A percentile compares a stretch with the other conserved stretches of the same genome.
phyloP scores from a whole-genome alignment of 2,113 vertebrate species.

The Paraplagusia blochii region DNA sequence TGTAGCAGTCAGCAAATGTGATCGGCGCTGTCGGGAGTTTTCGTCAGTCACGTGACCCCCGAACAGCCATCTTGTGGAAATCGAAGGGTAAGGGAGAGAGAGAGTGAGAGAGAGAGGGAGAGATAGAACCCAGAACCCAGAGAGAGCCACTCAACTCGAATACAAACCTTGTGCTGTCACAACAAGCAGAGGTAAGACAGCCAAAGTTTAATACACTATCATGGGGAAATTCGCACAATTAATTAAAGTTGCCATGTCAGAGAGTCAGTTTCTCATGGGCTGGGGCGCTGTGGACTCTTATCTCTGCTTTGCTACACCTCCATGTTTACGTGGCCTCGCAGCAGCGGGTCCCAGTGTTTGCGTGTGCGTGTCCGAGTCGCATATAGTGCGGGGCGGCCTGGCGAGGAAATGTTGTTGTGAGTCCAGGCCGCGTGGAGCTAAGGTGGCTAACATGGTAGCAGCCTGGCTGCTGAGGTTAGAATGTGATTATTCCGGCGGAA shows the following conservation, averaged over 20 bases:
- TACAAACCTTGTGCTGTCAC: conserved; percentile 80
- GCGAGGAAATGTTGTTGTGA: conserved; percentile 49
- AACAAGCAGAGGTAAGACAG: conserved; percentile 81
- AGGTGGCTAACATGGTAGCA: conserved; percentile 51
- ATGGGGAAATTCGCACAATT: conserved; percentile 19
- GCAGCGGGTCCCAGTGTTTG: conserved; percentile 55
- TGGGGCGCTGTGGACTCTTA: conserved; percentile 21
- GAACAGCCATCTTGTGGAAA: conserved; percentile 82
- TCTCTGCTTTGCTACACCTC: conserved; percentile 36
- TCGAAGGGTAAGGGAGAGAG: conserved; percentile 50
- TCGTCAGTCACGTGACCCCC: conserved; percentile 75
- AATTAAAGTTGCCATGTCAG: conserved; percentile 17
- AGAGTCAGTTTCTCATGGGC: conserved; percentile 10
- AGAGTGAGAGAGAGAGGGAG: conserved; percentile 32
- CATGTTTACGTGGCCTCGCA: conserved; percentile 71
- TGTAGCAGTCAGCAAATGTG: conserved; percentile 57
- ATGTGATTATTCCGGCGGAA: conserved; percentile 22
- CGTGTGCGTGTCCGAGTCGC: conserved; percentile 16
- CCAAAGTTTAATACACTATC: conserved; percentile 52
- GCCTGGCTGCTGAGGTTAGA: conserved; percentile 29
- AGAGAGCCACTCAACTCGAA: conserved; percentile 70
- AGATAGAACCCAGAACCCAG: conserved; percentile 32
- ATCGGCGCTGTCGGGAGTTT: conserved; percentile 64
- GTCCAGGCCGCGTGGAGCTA: conserved; percentile 53
- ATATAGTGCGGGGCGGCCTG: conserved; percentile 10